Evolutionary conservation across 2,888 invertebrate genomes (phyloP).

Genomic region (Endotricha flammealis): DNA sequence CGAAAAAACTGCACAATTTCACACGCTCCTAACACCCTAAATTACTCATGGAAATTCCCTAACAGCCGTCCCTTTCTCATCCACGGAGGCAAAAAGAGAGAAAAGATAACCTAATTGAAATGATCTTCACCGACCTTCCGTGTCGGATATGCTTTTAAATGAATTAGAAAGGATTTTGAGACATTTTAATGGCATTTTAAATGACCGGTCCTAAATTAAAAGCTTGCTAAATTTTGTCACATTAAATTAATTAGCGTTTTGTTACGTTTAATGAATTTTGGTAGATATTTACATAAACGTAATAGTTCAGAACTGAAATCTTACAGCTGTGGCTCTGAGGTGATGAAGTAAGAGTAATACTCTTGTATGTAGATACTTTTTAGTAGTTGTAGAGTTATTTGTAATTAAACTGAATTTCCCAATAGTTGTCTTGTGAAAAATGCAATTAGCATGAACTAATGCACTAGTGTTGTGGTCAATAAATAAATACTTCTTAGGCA

Average conservation of each 20-base stretch:
- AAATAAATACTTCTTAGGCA: too few relatives aligned
- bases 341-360: too few relatives aligned
- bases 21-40: conserved; percentile 52
- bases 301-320: too few relatives aligned
- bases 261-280: too few relatives aligned
- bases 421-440: too few relatives aligned
- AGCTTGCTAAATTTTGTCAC: conserved; percentile 15
- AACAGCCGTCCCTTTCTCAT: conserved; percentile 32
- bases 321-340: too few relatives aligned
- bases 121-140: conserved; percentile 33
- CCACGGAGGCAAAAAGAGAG: conserved; percentile 30
- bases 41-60: conserved; percentile 53
- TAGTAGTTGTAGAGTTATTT: too few relatives aligned
- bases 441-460: too few relatives aligned
- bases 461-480: too few relatives aligned
- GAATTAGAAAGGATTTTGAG: conserved; percentile 40
- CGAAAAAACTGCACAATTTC: conserved; percentile 69
- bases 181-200: conserved; percentile 40
- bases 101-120: conserved; percentile 36
- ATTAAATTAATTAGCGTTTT: conserved; percentile 16
- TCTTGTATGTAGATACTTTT: too few relatives aligned
- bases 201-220: conserved; percentile 31
- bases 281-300: too few relatives aligned
- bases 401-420: too few relatives aligned
- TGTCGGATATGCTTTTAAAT: conserved; percentile 45